Base-by-base conservation (phyloP, 37 sponge, comb jelly and placozoan genomes). In the Haliclona indistincta region DNA sequence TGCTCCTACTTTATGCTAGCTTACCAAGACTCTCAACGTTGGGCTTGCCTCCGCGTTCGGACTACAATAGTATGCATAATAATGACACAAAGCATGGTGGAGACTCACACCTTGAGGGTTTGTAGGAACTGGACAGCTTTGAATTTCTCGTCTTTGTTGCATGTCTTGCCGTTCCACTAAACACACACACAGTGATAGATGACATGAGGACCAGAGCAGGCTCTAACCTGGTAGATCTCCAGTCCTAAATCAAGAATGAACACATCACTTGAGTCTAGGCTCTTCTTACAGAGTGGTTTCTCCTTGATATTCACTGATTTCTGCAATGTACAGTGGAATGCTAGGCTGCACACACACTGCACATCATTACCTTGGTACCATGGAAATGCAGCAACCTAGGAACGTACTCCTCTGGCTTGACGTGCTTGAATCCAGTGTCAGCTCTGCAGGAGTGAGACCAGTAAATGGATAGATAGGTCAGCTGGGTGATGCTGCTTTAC, bases 141-240 rank as follows among this genome's bases (percentile, higher is more conserved):
- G 81, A 92, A 85, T 72, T 88, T 89, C 84, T 98, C 99, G 71
- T 98, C 96, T 78, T 98, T 98, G 79, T 98, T 98, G 73, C 88
- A 83, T 0, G 89, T 92, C 54, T 81, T 86, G 8, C 99, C 99
- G 58, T 92, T 89, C 91, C 93, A 98, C 87, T 96, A 80, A 0
- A 34, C 2, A 42, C 19, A 64, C 1, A 65, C 4, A 37, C 34
- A 30, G n/a, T 58, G 33, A 60, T 36, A 70, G n/a, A 35, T 45
- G n/a, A n/a, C n/a, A n/a, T n/a, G n/a, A n/a, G n/a, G n/a, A 30
- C 52, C 8, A 32, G 23, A 56, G 20, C 56, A 20, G 11, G 23
- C 15, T 34, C 26, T 58, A 58, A 92, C 88, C 88, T 89, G 96
- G 83, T 76, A 94, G 38, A 97, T 74, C 40, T 65, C 87, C 40